Base-by-base conservation (phyloP, 2,113 vertebrate genomes). In the Monopterus albus region DNA sequence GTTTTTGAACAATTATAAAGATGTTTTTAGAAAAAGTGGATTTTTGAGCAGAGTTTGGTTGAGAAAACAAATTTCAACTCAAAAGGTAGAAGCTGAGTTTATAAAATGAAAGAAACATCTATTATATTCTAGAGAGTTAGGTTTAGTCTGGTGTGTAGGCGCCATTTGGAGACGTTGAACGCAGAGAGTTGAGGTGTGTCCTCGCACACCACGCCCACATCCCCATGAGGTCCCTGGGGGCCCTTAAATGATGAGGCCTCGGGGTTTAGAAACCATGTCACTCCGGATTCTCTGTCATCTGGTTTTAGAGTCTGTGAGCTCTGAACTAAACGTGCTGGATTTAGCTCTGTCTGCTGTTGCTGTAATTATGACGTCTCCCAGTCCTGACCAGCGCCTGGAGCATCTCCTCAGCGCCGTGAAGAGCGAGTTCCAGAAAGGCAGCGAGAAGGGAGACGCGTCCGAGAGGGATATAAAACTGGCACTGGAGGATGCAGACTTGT, bases 391-490 rank as follows among this genome's bases (percentile, higher is more conserved):
- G 81, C 91, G 93, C 10, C 88, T 95, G 72, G 94, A 94, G 51
- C 94, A 95, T 46, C 92, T 95, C 7, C 91, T 95, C 14, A 95
- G 93, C 84, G 94, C 92, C 56, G 93, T 94, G 67, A 91, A 93
- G 81, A 94, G 88, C 85, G 93, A 94, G 86, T 91, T 94, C 61
- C 92, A 93, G 69, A 92, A 93, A 67, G 93, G 93, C 65, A 94
- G 92, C 85, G 94, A 94, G 81, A 94, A 94, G 56, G 92, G 93
- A 6, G 93, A 94, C 72, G 86, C 90, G 6, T 91, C 91, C 3
- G 94, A 95, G 87, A 64, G 92, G 86, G 93, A 95, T 86, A 94
- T 95, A 81, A 93, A 92, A 79, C 85, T 95, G 40, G 85, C 72
- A 0, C 92, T 95, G 64, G 94, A 95, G 11, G 94, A 95, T 20